A percentile compares a stretch with the other conserved stretches of the same genome.
Evolutionary conservation across 2,797 vertebrate species (phyloP).

Genomic region (Takifugu rubripes): DNA sequence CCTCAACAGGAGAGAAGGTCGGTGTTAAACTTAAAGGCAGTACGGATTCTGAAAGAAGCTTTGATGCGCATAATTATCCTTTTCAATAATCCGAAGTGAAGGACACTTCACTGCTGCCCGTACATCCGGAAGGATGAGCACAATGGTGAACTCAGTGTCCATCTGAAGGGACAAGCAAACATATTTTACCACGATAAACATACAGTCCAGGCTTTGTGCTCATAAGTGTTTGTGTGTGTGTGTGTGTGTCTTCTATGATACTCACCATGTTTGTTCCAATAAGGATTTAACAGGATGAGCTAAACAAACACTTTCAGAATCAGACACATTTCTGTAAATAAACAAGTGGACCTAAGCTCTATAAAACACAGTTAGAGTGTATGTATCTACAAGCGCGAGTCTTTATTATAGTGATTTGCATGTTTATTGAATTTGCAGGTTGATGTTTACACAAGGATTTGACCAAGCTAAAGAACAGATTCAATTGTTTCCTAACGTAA

Average conservation of each 20-base stretch:
- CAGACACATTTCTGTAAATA: constrained; percentile 34
- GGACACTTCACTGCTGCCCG: background rate
- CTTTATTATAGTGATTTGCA: background rate
- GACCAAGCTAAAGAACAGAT: too few species aligned
- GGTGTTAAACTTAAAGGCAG: too few species aligned
- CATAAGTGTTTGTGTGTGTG: background rate
- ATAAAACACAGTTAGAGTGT: constrained; percentile 17
- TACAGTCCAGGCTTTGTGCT: constrained; percentile 16
- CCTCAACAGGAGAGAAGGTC: too few species aligned
- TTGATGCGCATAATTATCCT: too few species aligned
- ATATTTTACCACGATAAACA: constrained; percentile 52
- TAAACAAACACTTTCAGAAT: constrained; percentile 42
- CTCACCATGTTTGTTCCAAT: constrained; percentile 18
- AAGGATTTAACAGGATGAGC: constrained; percentile 44
- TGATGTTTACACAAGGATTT: background rate
- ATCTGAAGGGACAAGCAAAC: constrained; percentile 50
- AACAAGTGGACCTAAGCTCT: constrained; percentile 12
- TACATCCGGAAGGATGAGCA: constrained; percentile 29
- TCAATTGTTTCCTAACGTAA: too few species aligned
- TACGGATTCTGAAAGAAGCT: too few species aligned
- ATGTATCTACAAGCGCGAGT: background rate
- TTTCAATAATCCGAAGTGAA: too few species aligned
- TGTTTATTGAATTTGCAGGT: background rate
- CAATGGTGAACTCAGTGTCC: constrained; percentile 30
- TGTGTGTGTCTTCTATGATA: constrained; percentile 13